These are phyloP conservation scores for Enteromius argenteus DNA, from an alignment of 2,797 vertebrate genomes.

Conservation along the genomic window DNA sequence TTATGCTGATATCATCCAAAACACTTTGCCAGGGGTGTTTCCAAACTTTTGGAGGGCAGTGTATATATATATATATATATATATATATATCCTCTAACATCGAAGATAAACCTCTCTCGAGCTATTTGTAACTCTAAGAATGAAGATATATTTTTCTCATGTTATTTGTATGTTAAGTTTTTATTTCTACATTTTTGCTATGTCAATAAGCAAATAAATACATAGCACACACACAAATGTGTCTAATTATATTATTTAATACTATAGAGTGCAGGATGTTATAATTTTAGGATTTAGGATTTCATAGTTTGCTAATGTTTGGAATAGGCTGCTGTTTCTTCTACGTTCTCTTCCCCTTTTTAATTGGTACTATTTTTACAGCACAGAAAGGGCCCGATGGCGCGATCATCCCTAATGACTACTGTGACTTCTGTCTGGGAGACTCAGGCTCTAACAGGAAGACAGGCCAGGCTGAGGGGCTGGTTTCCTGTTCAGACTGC, in stretches of 20 bases:
- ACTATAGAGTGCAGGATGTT: neutral
- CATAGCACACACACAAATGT: neutral
- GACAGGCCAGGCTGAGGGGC: constrained; percentile 93
- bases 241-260: neutral
- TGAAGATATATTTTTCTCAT: too few species aligned
- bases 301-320: neutral
- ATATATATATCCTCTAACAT: too few species aligned
- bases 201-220: neutral
- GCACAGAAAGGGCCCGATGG: constrained; percentile 95
- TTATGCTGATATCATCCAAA: too few species aligned
- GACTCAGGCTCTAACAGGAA: constrained; percentile 96
- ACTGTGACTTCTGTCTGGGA: constrained; percentile 99
- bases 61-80: too few species aligned
- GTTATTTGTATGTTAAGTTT: too few species aligned
- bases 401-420: constrained; percentile 94
- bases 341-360: neutral
- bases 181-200: too few species aligned
- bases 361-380: constrained; percentile 69
- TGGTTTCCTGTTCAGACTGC: constrained; percentile 98
- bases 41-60: too few species aligned
- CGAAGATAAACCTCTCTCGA: too few species aligned
- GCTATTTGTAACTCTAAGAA: too few species aligned
- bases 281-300: neutral
- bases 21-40: too few species aligned
- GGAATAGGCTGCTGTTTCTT: neutral